phyloP scores from a whole-genome alignment of 2,113 vertebrate species.

The Cephalopholis sonnerati region DNA sequence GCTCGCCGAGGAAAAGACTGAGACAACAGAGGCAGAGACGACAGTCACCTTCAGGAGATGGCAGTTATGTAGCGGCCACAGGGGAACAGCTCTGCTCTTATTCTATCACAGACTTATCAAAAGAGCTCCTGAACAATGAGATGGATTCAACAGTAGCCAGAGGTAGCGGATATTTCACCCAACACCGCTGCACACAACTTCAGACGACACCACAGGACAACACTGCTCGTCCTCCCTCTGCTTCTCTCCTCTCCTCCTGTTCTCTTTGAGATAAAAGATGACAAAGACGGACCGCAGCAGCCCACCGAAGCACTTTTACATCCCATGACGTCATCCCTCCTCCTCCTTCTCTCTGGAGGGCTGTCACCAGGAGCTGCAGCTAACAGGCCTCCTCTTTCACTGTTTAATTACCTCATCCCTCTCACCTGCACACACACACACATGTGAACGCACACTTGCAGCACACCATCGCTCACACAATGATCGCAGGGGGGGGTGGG shows the following conservation, averaged over 20 bases:
- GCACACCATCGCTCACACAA: neutral
- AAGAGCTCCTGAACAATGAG: slow-evolving; percentile 3
- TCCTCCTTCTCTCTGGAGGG: slow-evolving; percentile 37
- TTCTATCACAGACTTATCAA: slow-evolving; percentile 20
- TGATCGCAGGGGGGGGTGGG: neutral
- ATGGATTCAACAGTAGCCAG: slow-evolving; percentile 19
- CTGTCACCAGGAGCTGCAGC: slow-evolving; percentile 58
- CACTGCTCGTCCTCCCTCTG: neutral
- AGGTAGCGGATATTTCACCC: neutral
- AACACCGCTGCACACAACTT: neutral
- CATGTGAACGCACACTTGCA: neutral
- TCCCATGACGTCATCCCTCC: slow-evolving; percentile 65
- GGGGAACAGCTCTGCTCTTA: neutral
- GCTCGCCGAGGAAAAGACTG: slow-evolving; percentile 15
- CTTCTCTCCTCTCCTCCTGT: neutral
- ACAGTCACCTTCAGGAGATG: slow-evolving; percentile 56
- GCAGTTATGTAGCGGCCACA: slow-evolving; percentile 32
- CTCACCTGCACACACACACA: slow-evolving; percentile 37
- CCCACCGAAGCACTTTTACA: slow-evolving; percentile 32
- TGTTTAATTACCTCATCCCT: slow-evolving; percentile 45
- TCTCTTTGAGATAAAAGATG: slow-evolving; percentile 12
- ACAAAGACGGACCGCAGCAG: slow-evolving; percentile 61
- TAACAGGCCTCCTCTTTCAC: slow-evolving; percentile 31
- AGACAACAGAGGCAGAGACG: slow-evolving; percentile 21
- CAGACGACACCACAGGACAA: neutral